Percentiles rank a stretch among this genome's conserved stretches.
These are phyloP conservation scores for Creontiades dilutus DNA, from an alignment of 2,888 invertebrate genomes.

Conservation along the genomic window DNA sequence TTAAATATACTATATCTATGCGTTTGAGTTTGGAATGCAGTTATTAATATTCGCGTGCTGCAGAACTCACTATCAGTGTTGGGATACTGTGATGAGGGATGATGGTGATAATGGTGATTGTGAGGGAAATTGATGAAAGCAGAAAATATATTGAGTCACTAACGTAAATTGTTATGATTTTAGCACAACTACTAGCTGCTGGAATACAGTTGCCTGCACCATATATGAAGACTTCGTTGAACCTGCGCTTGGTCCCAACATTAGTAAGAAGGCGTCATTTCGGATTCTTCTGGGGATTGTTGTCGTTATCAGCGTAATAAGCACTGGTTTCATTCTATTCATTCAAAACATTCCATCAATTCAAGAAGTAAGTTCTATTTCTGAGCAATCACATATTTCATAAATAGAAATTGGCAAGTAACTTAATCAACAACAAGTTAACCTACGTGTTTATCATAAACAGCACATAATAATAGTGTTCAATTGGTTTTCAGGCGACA, in stretches of 20 bases:
- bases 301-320: constrained; percentile 80
- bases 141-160: no score
- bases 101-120: no score
- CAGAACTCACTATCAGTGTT: no score
- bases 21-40: no score
- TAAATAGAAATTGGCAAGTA: no score
- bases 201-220: constrained; percentile 84
- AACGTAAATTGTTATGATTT: neutral
- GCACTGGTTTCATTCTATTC: constrained; percentile 78
- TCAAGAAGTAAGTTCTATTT: constrained; percentile 74
- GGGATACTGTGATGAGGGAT: no score
- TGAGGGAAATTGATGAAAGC: no score
- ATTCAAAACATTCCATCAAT: constrained; percentile 75
- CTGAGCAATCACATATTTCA: no score
- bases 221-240: constrained; percentile 84
- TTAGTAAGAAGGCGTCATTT: constrained; percentile 81
- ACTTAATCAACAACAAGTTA: no score
- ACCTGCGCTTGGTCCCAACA: constrained; percentile 80
- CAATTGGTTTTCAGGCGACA: neutral
- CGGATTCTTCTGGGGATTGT: constrained; percentile 82
- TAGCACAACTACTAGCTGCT: constrained; percentile 72
- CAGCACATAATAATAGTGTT: neutral
- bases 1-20: no score
- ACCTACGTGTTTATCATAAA: no score
- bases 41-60: no score